Evolutionary conservation across 1,140 invertebrate species (phyloP).

Genomic region (Drosophila nigrodunni): DNA sequence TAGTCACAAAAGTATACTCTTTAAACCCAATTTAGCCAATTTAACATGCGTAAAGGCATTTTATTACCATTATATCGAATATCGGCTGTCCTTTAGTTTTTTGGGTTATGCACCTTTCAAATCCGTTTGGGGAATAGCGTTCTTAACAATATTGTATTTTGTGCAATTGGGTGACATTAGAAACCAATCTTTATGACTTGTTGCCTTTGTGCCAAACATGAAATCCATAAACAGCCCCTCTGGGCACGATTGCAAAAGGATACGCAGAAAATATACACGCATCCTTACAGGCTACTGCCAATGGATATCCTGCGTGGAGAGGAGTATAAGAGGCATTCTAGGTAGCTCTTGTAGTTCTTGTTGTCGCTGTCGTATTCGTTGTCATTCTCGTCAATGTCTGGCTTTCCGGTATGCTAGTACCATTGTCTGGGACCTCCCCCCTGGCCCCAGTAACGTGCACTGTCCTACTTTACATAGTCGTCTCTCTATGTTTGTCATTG

Average conservation of each 20-base stretch:
- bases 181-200: constrained; percentile 75
- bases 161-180: constrained; percentile 58
- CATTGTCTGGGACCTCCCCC: constrained; percentile 55
- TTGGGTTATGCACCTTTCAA: constrained; percentile 10
- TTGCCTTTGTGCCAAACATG: constrained; percentile 72
- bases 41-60: not conserved
- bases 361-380: constrained; percentile 2
- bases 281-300: constrained; percentile 39
- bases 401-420: constrained; percentile 67
- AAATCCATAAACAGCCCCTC: constrained; percentile 74
- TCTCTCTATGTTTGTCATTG: constrained; percentile 46
- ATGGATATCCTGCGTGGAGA: not conserved
- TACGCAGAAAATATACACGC: constrained; percentile 33
- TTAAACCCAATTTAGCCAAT: not conserved
- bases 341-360: constrained; percentile 20
- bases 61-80: constrained; percentile 25
- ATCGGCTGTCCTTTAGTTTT: constrained; percentile 17
- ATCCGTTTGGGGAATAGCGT: not conserved
- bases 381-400: constrained; percentile 51
- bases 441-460: not conserved
- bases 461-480: not conserved
- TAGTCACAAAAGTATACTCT: too few relatives aligned
- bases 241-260: constrained; percentile 59
- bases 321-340: constrained; percentile 11
- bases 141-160: constrained; percentile 51